phyloP scores from a whole-genome alignment of 2,797 vertebrate species.

The Trematomus bernacchii region DNA sequence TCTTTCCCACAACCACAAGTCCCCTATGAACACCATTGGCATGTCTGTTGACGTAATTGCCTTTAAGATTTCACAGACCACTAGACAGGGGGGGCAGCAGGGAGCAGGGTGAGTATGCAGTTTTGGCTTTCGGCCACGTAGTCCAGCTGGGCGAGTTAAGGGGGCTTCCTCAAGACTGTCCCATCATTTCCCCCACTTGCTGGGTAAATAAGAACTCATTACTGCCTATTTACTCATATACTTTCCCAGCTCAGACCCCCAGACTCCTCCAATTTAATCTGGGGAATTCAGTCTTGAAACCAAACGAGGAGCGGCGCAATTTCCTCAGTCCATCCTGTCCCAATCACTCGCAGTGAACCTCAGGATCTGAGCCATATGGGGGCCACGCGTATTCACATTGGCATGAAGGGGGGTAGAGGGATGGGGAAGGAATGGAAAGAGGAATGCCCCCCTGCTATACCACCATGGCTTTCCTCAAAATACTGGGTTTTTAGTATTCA shows the following conservation, averaged over 20 bases:
- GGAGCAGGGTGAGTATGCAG: slow-evolving; percentile 8
- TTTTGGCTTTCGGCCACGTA: slow-evolving; percentile 58
- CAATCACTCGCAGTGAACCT: slow-evolving; percentile 57
- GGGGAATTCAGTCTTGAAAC: slow-evolving; percentile 73
- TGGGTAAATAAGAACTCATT: slow-evolving; percentile 82
- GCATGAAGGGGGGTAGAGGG: slow-evolving; percentile 40
- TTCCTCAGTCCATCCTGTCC: slow-evolving; percentile 67
- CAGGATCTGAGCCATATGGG: slow-evolving; percentile 54
- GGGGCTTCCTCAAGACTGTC: slow-evolving; percentile 63
- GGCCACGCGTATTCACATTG: slow-evolving; percentile 60
- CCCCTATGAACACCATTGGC: slow-evolving; percentile 41
- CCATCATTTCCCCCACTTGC: slow-evolving; percentile 73
- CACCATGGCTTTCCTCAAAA: slow-evolving; percentile 52
- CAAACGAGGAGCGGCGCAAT: slow-evolving; percentile 60
- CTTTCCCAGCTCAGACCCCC: slow-evolving; percentile 74
- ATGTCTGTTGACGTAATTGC: slow-evolving; percentile 44
- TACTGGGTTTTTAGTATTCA: slow-evolving; percentile 77
- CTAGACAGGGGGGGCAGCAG: slow-evolving; percentile 34
- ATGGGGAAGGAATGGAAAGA: slow-evolving; percentile 34
- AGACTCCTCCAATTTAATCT: slow-evolving; percentile 72
- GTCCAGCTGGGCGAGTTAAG: slow-evolving; percentile 72
- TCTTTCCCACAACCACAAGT: slow-evolving; percentile 54
- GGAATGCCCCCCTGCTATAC: slow-evolving; percentile 47
- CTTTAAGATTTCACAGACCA: slow-evolving; percentile 55
- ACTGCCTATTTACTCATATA: slow-evolving; percentile 78